Percentiles rank a stretch among this genome's conserved stretches.
Evolutionary conservation across 2,797 vertebrate genomes (phyloP).

Genomic region (Enteromius anoplus): DNA sequence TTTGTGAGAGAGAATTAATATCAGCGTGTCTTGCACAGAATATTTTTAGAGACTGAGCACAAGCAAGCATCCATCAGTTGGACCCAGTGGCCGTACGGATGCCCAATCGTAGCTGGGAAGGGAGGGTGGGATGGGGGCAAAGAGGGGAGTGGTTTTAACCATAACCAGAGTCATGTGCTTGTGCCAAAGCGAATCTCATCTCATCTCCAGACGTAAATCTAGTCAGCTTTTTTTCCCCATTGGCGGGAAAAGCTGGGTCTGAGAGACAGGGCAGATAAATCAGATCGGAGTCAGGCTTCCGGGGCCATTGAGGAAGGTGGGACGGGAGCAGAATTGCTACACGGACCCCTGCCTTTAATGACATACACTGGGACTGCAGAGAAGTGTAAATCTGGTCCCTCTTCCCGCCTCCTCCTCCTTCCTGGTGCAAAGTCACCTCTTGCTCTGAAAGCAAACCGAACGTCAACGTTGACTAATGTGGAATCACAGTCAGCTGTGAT

Average conservation of each 20-base stretch:
- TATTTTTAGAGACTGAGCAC: conserved; percentile 68
- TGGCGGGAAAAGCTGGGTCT: conserved; percentile 71
- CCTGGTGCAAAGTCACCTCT: conserved; percentile 31
- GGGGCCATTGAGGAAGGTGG: not conserved
- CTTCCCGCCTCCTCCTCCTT: conserved; percentile 22
- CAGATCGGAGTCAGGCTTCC: conserved; percentile 57
- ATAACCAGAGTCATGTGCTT: conserved; percentile 66
- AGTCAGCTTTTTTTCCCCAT: conserved; percentile 65
- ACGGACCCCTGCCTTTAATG: conserved; percentile 74
- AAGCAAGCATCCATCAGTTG: conserved; percentile 53
- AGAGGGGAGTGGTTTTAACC: conserved; percentile 53
- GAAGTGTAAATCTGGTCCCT: conserved; percentile 35
- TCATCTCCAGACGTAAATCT: conserved; percentile 73
- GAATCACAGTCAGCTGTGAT: conserved; percentile 39
- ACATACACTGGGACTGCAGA: conserved; percentile 72
- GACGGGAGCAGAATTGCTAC: conserved; percentile 64
- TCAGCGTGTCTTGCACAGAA: conserved; percentile 54
- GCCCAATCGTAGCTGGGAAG: conserved; percentile 41
- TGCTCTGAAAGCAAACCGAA: conserved; percentile 1
- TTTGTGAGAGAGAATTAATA: conserved; percentile 57
- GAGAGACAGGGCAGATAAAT: conserved; percentile 79
- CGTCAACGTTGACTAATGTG: conserved; percentile 3
- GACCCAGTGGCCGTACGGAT: conserved; percentile 18
- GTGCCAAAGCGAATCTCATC: conserved; percentile 76
- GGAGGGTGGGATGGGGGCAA: conserved; percentile 30